These are phyloP conservation scores for Nibea coibor DNA, from an alignment of 2,113 vertebrate species.

Conservation along the genomic window DNA sequence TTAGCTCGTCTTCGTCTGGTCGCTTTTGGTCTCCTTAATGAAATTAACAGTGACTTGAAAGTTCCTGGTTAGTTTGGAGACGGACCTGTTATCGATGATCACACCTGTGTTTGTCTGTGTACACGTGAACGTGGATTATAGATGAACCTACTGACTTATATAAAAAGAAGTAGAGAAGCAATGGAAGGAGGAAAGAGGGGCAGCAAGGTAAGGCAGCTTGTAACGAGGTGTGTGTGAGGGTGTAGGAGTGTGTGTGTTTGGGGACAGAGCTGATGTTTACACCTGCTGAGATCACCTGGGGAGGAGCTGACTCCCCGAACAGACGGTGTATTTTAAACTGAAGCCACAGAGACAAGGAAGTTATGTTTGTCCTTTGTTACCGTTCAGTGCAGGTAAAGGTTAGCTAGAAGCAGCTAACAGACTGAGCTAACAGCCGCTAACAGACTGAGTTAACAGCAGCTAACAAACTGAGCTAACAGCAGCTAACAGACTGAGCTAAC, in stretches of 20 bases:
- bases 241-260: neutral
- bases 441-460: too few relatives aligned
- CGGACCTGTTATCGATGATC: too few relatives aligned
- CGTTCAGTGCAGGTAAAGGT: too few relatives aligned
- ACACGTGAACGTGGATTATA: neutral
- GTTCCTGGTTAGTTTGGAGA: too few relatives aligned
- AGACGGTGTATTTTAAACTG: neutral
- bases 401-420: too few relatives aligned
- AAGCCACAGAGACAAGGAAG: neutral
- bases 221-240: neutral
- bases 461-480: too few relatives aligned
- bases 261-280: constrained; percentile 32
- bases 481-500: too few relatives aligned
- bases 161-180: neutral
- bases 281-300: constrained; percentile 42
- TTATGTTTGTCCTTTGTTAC: too few relatives aligned
- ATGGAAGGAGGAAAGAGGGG: neutral
- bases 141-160: neutral
- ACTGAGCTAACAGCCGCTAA: too few relatives aligned
- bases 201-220: neutral
- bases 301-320: neutral
- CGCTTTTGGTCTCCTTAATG: too few relatives aligned
- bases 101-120: neutral
- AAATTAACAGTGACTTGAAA: too few relatives aligned
- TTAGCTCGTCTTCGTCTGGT: too few relatives aligned